These are phyloP conservation scores for Thalassaphorura encarpata DNA, from an alignment of 1,140 invertebrate genomes.

Conservation along the genomic window DNA sequence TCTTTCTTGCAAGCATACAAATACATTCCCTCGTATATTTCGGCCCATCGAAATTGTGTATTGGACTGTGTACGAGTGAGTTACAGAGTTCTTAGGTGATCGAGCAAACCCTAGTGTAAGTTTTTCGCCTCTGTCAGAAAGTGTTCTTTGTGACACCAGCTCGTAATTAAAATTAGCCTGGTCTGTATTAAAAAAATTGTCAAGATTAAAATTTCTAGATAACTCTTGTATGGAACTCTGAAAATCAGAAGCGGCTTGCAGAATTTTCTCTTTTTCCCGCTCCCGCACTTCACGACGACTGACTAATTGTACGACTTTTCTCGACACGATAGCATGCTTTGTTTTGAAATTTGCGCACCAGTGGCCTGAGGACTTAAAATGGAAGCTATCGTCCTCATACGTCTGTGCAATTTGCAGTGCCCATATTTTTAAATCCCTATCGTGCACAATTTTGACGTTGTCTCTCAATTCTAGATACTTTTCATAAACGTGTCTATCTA, in stretches of 20 bases:
- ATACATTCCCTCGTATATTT: constrained; percentile 9
- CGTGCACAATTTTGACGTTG: neutral
- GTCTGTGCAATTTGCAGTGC: neutral
- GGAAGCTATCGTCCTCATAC: constrained; percentile 7
- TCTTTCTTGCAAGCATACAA: constrained; percentile 14
- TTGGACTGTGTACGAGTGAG: constrained; percentile 17
- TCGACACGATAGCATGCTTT: neutral
- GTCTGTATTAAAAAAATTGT: constrained; percentile 10
- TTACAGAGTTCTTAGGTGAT: constrained; percentile 10
- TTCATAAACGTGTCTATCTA: neutral
- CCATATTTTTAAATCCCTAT: neutral
- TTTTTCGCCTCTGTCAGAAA: constrained; percentile 6
- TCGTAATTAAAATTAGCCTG: constrained; percentile 15
- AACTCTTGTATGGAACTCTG: neutral
- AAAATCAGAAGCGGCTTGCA: neutral
- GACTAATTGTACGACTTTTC: constrained; percentile 9
- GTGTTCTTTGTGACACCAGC: neutral
- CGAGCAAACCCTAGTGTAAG: constrained; percentile 1
- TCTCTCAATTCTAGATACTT: constrained; percentile 2
- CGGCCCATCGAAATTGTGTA: constrained; percentile 2
- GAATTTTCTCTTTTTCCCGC: neutral
- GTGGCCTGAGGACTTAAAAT: neutral
- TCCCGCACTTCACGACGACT: neutral
- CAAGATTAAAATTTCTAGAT: neutral
- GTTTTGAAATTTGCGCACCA: constrained; percentile 5